Evolutionary conservation across 2,797 vertebrate species (phyloP).

Genomic region (Ambastaia sidthimunki): DNA sequence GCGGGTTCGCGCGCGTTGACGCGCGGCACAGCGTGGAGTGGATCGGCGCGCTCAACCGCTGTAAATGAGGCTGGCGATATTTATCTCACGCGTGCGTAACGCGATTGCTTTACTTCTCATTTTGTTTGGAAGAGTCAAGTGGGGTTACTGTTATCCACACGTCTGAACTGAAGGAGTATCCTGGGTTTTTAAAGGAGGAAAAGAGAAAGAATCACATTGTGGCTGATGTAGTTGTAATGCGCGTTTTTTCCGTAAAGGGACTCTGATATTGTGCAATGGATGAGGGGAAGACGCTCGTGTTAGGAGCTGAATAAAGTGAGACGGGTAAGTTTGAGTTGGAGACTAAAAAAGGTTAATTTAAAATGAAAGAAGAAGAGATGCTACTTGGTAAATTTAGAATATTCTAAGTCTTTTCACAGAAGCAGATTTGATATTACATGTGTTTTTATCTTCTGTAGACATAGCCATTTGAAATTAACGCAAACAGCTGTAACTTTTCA

Average conservation of each 20-base stretch:
- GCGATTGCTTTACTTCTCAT: constrained; percentile 27
- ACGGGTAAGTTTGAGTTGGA: constrained; percentile 35
- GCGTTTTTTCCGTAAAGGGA: background rate
- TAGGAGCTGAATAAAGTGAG: constrained; percentile 17
- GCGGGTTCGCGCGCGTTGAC: constrained; percentile 8
- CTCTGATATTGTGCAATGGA: constrained; percentile 8
- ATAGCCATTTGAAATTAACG: background rate
- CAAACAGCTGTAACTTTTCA: background rate
- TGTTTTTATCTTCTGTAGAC: background rate
- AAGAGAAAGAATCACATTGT: background rate
- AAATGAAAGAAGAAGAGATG: no score
- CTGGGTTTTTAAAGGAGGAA: constrained; percentile 1
- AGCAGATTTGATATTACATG: background rate
- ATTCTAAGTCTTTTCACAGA: background rate
- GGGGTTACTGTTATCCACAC: background rate
- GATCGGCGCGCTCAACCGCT: background rate
- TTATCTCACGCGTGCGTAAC: constrained; percentile 11
- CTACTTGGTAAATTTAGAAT: background rate
- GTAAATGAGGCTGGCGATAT: constrained; percentile 24
- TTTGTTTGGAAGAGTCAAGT: constrained; percentile 1
- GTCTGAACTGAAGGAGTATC: constrained; percentile 30
- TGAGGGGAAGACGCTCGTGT: constrained; percentile 20
- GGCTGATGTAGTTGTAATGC: background rate
- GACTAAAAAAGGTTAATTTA: background rate
- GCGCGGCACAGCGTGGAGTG: constrained; percentile 35